Conservation (phyloP, 37 sponge, comb jelly and placozoan species). For the Diacarnus erythraeanus region DNA sequence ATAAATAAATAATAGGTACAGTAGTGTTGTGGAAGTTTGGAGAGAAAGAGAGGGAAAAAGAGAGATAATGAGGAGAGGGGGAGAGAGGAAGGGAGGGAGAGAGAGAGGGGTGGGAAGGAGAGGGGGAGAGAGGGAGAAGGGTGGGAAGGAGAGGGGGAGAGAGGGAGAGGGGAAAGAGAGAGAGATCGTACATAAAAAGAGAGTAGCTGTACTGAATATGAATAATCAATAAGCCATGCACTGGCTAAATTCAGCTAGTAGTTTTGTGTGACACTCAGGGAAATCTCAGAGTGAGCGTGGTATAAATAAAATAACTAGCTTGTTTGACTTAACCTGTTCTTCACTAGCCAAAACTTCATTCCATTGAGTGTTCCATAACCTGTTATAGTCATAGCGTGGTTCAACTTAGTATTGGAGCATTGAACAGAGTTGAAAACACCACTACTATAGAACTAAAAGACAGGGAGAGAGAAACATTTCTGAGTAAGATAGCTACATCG, state of each 20-base stretch:
- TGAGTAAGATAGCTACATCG: not conserved
- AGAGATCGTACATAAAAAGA: too few relatives aligned
- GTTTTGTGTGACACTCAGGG: too few relatives aligned
- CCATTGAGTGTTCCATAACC: slow-evolving; percentile 47
- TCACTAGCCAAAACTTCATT: slow-evolving; percentile 58
- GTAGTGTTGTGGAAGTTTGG: too few relatives aligned
- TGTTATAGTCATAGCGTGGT: slow-evolving; percentile 35
- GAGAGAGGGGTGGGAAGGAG: not conserved
- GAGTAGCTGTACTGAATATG: too few relatives aligned
- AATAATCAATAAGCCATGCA: too few relatives aligned
- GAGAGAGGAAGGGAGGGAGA: not conserved
- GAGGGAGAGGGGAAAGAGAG: not conserved
- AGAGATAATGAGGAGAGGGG: not conserved
- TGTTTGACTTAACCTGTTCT: slow-evolving; percentile 21
- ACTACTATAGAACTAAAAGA: slow-evolving; percentile 42
- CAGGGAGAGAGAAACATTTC: not conserved
- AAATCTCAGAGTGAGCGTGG: too few relatives aligned
- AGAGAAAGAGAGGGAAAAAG: not conserved
- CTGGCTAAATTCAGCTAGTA: too few relatives aligned
- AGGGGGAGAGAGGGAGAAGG: not conserved
- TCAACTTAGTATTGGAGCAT: slow-evolving; percentile 30
- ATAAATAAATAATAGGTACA: too few relatives aligned
- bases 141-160: not conserved
- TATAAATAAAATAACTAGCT: too few relatives aligned
- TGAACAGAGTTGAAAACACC: slow-evolving; percentile 39